Evolutionary conservation across 1,140 invertebrate genomes (phyloP), one percentile per base, ranked within the genome.

Genomic region (Temnothorax curvispinosus): DNA sequence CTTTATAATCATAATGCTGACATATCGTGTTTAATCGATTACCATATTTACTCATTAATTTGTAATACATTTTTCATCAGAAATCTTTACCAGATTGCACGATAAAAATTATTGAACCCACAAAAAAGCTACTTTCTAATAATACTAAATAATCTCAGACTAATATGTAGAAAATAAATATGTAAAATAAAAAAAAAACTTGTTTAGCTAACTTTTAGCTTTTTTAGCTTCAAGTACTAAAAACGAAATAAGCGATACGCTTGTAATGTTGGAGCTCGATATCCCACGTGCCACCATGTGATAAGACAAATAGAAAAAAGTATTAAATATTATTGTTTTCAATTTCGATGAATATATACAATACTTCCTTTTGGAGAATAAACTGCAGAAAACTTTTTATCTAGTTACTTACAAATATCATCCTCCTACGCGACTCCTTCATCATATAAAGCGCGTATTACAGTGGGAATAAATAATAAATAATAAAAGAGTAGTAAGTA

Each of bases 371-470:
- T n/a, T 47, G 52, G 27, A 35, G 52, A 47, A 58, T 13, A 41
- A 54, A 82, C 18, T 58, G 54, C 15, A 47, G 15, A 4, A 56
- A 58, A 50, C 18, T 47, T 89, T 69, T 89, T 71, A 77, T 78
- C 72, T 87, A 69, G 67, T 90, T 90, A 90, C 89, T 90, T 90
- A 90, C 89, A 87, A 90, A 87, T 50, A 90, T 58, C 58, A 84
- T 67, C 50, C 76, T 72, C n/a, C 76, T 58, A 81, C 77, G 78
- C 71, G 87, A 84, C 65, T 90, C 82, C 85, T 72, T 76, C 71
- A 82, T 44, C 65, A 74, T 71, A 90, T 71, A 90, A 90, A 90
- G 82, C 58, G 76, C 52, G 74, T 65, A 85, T 89, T 38, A 77
- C 80, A 71, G 75, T 32, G 62, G 9, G 54, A 88, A 74, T 56